Conservation (phyloP, 64 coral and sea anemone species). For the Montipora sp. region DNA sequence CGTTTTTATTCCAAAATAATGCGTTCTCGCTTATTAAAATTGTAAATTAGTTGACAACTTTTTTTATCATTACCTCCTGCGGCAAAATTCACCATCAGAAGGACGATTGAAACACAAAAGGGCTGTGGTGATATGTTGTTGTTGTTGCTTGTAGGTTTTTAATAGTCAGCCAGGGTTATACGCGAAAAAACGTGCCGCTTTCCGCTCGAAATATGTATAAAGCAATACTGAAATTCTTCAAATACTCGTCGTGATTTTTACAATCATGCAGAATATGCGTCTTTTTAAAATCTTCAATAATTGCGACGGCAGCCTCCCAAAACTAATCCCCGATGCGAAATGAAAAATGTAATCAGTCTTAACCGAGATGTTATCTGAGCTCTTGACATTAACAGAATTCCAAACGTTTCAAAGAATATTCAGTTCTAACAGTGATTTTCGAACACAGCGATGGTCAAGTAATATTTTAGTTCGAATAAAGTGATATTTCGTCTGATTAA, state of each 20-base stretch:
- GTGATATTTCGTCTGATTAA: no score
- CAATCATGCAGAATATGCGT: neutral
- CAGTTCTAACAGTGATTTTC: no score
- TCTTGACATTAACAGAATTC: no score
- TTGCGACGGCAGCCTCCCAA: no score
- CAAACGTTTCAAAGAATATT: no score
- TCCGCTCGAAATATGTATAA: neutral
- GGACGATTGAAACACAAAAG: neutral
- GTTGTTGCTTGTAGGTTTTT: neutral
- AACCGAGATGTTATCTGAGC: no score
- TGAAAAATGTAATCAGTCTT: no score
- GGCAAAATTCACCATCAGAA: neutral
- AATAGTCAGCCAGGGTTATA: neutral
- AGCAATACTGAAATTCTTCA: neutral
- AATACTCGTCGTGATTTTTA: neutral
- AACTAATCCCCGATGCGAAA: no score
- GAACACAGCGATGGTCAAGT: no score
- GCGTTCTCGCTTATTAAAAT: neutral
- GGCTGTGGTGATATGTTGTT: neutral
- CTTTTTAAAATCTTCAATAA: no score
- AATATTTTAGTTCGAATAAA: no score
- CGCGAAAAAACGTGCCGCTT: neutral
- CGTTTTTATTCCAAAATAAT: neutral
- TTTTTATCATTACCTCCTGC: neutral
- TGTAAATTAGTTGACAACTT: neutral